Base-by-base conservation (phyloP, 2,888 invertebrate species). In the Morpho helenor region DNA sequence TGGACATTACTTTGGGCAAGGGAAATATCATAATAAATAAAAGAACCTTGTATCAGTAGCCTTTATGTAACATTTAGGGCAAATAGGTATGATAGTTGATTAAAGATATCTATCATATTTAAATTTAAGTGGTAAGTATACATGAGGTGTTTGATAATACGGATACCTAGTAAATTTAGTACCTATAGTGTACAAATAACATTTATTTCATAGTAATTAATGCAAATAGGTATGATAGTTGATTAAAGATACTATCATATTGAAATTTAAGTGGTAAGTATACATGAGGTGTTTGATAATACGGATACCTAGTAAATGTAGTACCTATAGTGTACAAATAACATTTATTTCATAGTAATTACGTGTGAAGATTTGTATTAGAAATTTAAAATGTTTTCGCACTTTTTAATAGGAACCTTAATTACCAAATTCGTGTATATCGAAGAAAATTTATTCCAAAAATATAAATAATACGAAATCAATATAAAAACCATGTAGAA, bases 391-490 rank as follows among this genome's bases (percentile, higher is more conserved):
- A 51, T 57, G 48, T 54, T 59, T 62, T 61, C 54, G 61, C 61
- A 64, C 61, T 61, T 64, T 60, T 58, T 68, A 72, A 72, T 77
- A 88, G 89, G 89, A 89, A 89, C 87, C 88, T 87, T 87, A 87
- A 88, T 85, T 82, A 84, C 79, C 82, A 80, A 81, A 79, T 80
- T 79, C 75, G 77, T 82, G 85, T 87, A 86, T 77, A 83, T 82
- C 70, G 76, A 87, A 87, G 81, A 84, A 85, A 88, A 82, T 89
- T 90, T 89, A 89, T 89, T 89, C 84, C 81, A 89, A 89, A 88
- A 90, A 66, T 85, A 88, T 87, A 84, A 87, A 84, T 82, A 82
- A 88, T 77, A 82, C 82, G 82, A 84, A 86, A 84, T 84, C 81
- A 87, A 87, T 79, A 87, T 84, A 86, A 82, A 16, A 88, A 89